Evolutionary conservation across 2,888 invertebrate genomes (phyloP).

Genomic region (Podabrus alpinus): DNA sequence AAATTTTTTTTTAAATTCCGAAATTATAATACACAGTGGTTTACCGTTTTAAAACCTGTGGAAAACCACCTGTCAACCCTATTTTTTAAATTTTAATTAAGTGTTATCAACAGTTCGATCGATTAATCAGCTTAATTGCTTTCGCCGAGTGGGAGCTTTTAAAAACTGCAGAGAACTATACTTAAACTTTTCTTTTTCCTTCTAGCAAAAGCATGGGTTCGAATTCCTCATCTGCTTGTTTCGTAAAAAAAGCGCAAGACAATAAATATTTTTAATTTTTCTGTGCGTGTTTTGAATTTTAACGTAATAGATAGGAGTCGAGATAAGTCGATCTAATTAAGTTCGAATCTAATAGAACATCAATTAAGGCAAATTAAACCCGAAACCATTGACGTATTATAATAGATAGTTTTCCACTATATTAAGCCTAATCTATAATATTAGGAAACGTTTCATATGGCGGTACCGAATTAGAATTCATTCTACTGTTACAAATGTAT

Average conservation of each 20-base stretch:
- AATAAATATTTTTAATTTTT: neutral
- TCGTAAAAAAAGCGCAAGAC: neutral
- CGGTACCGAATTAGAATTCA: neutral
- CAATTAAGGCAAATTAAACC: constrained; percentile 1
- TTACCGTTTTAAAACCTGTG: neutral
- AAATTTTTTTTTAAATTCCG: neutral
- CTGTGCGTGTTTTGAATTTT: neutral
- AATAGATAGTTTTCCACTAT: constrained; percentile 1
- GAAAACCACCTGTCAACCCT: neutral
- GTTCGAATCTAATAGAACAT: neutral
- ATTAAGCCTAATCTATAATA: neutral
- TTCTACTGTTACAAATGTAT: neutral
- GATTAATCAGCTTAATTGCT: neutral
- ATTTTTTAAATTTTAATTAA: neutral
- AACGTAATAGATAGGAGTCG: neutral
- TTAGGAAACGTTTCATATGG: neutral
- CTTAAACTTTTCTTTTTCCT: too few species aligned
- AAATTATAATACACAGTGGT: neutral
- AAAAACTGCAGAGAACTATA: neutral
- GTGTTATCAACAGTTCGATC: neutral
- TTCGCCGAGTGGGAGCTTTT: neutral
- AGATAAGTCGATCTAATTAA: constrained; percentile 1
- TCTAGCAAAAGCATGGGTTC: neutral
- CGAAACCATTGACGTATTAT: neutral
- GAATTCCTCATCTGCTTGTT: neutral